A percentile compares a stretch with the other conserved stretches of the same genome.
phyloP scores from a whole-genome alignment of 2,888 invertebrate genomes.

The Miltochrista miniata region DNA sequence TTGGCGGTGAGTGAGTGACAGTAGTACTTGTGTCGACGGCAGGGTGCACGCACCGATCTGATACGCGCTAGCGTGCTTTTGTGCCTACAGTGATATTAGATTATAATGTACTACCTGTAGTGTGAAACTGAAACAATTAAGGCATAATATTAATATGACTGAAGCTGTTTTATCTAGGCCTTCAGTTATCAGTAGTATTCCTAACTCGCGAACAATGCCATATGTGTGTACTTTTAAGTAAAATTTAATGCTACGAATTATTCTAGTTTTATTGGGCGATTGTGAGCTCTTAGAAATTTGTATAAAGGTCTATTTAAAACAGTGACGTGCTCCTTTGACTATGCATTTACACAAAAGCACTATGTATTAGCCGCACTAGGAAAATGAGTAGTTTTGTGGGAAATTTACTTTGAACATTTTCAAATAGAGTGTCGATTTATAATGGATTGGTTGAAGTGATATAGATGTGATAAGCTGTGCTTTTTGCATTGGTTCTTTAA shows the following conservation, averaged over 20 bases:
- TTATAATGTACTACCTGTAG: conserved; percentile 44
- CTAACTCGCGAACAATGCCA: conserved; percentile 27
- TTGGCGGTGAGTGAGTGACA: too few relatives aligned
- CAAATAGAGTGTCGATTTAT: too few relatives aligned
- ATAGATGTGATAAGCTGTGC: too few relatives aligned
- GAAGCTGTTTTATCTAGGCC: conserved; percentile 34
- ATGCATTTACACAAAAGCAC: conserved; percentile 46
- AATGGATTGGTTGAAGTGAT: too few relatives aligned
- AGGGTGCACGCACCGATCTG: conserved; percentile 37
- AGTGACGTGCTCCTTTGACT: conserved; percentile 32
- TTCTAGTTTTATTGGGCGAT: conserved; percentile 14
- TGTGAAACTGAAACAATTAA: conserved; percentile 34
- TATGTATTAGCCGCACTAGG: conserved; percentile 34
- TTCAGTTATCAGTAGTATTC: conserved; percentile 14
- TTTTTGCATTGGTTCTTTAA: not conserved
- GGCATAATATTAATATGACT: conserved; percentile 36
- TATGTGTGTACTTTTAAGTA: conserved; percentile 19
- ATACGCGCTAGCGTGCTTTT: conserved; percentile 58
- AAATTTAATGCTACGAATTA: conserved; percentile 13
- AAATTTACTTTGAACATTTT: conserved; percentile 24
- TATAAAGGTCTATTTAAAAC: conserved; percentile 28
- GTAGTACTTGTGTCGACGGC: conserved; percentile 2
- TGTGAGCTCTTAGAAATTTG: conserved; percentile 10
- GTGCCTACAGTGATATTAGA: conserved; percentile 67
- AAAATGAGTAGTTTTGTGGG: conserved; percentile 34